Percentiles rank a stretch among this genome's conserved stretches.
These are phyloP conservation scores for Coleophora flavipennella DNA, from an alignment of 2,888 invertebrate species.

Conservation along the genomic window DNA sequence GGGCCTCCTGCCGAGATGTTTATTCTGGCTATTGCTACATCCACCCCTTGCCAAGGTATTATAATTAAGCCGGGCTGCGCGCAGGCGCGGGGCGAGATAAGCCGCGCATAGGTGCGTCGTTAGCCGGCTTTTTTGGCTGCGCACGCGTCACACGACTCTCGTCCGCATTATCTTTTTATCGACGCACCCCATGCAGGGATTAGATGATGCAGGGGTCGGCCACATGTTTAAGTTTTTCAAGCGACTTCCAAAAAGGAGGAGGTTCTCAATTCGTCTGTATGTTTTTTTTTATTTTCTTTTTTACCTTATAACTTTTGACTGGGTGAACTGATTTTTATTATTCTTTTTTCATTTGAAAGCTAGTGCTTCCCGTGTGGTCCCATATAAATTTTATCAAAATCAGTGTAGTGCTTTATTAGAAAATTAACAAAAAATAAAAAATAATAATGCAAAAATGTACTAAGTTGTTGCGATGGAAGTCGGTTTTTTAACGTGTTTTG, in stretches of 20 bases:
- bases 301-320: no score
- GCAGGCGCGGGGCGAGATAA: constrained; percentile 65
- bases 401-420: no score
- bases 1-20: constrained; percentile 55
- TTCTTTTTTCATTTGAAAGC: no score
- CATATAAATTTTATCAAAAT: no score
- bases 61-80: constrained; percentile 65
- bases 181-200: constrained; percentile 65
- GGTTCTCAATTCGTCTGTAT: background rate
- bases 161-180: constrained; percentile 71
- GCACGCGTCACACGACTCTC: constrained; percentile 67
- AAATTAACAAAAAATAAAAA: no score
- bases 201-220: constrained; percentile 41
- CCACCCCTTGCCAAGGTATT: constrained; percentile 57
- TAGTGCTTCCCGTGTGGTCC: no score
- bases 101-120: constrained; percentile 64
- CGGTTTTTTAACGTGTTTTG: no score
- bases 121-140: constrained; percentile 57
- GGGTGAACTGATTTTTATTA: no score
- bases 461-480: no score
- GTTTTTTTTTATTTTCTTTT: background rate
- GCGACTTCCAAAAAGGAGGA: no score
- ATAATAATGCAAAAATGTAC: no score
- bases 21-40: constrained; percentile 27
- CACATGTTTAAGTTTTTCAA: constrained; percentile 21